Evolutionary conservation across 2,888 invertebrate genomes (phyloP).

Genomic region (Drosophila neonasuta): DNA sequence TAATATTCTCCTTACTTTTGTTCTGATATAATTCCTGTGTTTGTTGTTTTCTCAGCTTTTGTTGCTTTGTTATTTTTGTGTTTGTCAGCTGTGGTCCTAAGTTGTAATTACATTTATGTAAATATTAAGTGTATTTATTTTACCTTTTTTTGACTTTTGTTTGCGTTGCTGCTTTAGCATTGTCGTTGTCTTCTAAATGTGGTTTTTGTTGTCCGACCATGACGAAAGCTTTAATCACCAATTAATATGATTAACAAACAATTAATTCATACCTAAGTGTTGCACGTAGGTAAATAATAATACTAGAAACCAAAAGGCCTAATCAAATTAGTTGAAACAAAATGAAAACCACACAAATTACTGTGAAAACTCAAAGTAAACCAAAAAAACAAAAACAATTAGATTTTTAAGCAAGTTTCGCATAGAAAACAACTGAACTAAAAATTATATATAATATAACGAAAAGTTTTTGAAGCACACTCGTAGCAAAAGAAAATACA

Average conservation of each 20-base stretch:
- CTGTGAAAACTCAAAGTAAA: conserved; percentile 69
- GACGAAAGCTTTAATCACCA: conserved; percentile 52
- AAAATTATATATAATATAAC: conserved; percentile 10
- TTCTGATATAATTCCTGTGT: conserved; percentile 25
- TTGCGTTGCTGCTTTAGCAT: conserved; percentile 25
- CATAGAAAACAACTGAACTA: conserved; percentile 33
- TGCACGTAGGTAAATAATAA: conserved; percentile 62
- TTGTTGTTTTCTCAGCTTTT: conserved; percentile 32
- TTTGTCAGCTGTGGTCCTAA: conserved; percentile 2
- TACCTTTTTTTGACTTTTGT: conserved; percentile 14
- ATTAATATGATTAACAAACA: conserved; percentile 43
- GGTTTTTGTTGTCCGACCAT: conserved; percentile 27
- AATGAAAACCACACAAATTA: conserved; percentile 60
- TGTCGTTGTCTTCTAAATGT: conserved; percentile 18
- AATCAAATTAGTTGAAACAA: conserved; percentile 54
- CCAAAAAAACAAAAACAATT: conserved; percentile 5
- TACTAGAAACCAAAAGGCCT: conserved; percentile 28
- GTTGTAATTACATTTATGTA: conserved; percentile 31
- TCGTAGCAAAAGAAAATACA: conserved; percentile 31
- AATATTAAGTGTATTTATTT: conserved; percentile 27
- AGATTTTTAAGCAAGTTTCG: conserved; percentile 38
- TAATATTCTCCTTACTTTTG: conserved; percentile 18
- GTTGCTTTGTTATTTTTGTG: conserved; percentile 26
- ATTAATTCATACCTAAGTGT: conserved; percentile 53
- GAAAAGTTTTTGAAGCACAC: conserved; percentile 59